A percentile compares a stretch with the other conserved stretches of the same genome.
Conservation (phyloP, 2,113 vertebrate genomes). For the Leucosticte australis region DNA sequence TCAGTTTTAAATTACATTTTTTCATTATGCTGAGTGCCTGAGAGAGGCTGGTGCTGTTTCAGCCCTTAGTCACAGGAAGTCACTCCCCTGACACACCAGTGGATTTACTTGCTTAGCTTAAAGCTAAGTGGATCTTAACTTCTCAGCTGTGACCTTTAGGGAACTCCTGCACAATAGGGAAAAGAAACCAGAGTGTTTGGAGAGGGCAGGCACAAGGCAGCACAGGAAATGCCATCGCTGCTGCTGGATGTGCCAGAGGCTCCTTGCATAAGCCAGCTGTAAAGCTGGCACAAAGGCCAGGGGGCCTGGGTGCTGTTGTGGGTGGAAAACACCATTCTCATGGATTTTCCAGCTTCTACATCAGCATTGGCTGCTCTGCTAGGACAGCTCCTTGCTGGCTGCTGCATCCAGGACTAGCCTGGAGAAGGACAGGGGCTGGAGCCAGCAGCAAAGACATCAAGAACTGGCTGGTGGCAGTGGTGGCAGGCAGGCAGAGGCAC, state of each 20-base stretch:
- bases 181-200: conserved; percentile 22
- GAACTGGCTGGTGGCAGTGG: background rate
- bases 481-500: background rate
- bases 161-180: background rate
- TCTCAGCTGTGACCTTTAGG: conserved; percentile 16
- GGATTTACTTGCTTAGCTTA: background rate
- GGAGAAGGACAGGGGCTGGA: background rate
- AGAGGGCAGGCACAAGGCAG: conserved; percentile 29
- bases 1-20: background rate
- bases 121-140: conserved; percentile 31
- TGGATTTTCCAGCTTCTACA: background rate
- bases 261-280: conserved; percentile 13
- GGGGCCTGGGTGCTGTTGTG: background rate
- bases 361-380: background rate
- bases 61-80: conserved; percentile 50
- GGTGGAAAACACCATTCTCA: background rate
- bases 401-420: background rate
- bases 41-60: background rate
- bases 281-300: background rate
- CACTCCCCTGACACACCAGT: background rate
- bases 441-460: background rate
- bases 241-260: conserved; percentile 22
- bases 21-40: background rate
- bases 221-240: conserved; percentile 33
- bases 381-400: background rate